These are phyloP conservation scores for Sebastes jordani DNA, from an alignment of 2,797 vertebrate genomes.

Conservation along the genomic window DNA sequence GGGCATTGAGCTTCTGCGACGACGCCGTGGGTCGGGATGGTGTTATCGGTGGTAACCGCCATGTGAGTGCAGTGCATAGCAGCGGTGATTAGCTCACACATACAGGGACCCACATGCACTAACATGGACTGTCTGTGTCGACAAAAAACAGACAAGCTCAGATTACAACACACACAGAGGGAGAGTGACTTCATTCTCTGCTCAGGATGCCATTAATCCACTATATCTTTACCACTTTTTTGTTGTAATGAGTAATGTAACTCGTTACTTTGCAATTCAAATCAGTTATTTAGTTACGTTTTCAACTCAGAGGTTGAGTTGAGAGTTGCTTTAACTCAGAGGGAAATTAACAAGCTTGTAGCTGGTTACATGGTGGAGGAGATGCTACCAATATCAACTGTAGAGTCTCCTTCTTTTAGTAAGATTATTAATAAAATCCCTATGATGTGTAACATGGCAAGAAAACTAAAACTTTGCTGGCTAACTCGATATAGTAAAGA, in stretches of 20 bases:
- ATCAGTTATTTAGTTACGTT: background rate
- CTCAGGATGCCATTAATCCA: background rate
- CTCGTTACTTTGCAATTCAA: background rate
- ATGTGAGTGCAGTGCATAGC: no score
- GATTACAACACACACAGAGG: no score
- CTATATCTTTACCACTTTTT: accelerated
- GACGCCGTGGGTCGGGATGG: no score
- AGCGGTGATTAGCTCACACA: no score
- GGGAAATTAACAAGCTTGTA: background rate
- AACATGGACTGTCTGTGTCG: background rate
- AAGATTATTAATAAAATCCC: background rate
- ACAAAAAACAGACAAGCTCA: accelerated
- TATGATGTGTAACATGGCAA: background rate
- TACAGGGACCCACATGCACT: no score
- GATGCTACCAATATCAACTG: background rate
- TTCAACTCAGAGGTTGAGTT: background rate
- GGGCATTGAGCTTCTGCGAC: no score
- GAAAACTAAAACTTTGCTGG: accelerated
- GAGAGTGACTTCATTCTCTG: background rate
- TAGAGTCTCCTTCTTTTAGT: background rate
- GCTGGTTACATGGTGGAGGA: background rate
- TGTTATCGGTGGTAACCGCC: no score
- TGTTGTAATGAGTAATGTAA: background rate
- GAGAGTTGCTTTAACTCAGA: background rate
- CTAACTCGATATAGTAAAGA: background rate